Conservation (phyloP, 2,888 invertebrate species). For the Stramonita haemastoma region DNA sequence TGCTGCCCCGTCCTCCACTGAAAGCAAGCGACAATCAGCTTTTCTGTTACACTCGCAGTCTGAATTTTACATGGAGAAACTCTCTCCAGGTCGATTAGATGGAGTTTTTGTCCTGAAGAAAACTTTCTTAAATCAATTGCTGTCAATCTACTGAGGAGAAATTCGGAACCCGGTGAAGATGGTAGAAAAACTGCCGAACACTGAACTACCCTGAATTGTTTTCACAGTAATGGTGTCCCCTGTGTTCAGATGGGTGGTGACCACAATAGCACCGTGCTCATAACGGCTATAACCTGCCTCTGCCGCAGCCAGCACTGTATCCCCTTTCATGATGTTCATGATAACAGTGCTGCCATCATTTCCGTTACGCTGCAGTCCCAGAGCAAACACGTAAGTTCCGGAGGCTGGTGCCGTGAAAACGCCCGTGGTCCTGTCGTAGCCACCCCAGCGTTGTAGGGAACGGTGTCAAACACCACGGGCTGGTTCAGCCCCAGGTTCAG, state of each 20-base stretch:
- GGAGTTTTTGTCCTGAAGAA: too few species aligned
- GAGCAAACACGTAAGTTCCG: constrained; percentile 22
- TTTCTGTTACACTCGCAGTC: too few species aligned
- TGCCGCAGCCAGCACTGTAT: neutral
- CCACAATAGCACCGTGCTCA: constrained; percentile 24
- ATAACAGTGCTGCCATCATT: neutral
- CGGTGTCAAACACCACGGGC: constrained; percentile 3
- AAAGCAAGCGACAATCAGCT: too few species aligned
- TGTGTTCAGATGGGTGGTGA: constrained; percentile 2
- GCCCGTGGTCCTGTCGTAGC: constrained; percentile 10
- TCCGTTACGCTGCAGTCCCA: neutral
- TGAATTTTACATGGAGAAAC: too few species aligned
- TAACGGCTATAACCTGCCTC: constrained; percentile 33
- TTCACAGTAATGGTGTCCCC: constrained; percentile 20
- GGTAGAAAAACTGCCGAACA: constrained; percentile 7
- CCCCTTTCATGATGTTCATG: constrained; percentile 15
- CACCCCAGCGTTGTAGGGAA: constrained; percentile 11
- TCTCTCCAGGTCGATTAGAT: too few species aligned
- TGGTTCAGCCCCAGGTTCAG: constrained; percentile 2
- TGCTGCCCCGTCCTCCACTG: too few species aligned
- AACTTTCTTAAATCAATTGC: too few species aligned
- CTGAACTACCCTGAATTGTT: neutral
- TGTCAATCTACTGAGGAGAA: neutral
- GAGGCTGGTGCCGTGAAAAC: constrained; percentile 10
- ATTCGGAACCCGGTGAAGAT: neutral